Evolutionary conservation across 1,140 invertebrate genomes (phyloP).

Genomic region (Euschistus heros): DNA sequence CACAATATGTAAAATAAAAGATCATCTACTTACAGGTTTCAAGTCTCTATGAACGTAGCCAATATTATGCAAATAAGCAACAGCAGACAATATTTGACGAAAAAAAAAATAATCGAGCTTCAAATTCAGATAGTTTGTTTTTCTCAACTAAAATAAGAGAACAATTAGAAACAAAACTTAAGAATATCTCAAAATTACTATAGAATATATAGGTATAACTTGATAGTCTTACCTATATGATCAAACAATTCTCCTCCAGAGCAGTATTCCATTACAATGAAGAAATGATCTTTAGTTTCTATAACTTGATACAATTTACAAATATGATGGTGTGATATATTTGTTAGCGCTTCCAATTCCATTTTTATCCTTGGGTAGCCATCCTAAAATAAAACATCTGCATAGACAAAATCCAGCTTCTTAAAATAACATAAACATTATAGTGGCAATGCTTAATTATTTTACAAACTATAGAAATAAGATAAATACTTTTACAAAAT

Average conservation of each 20-base stretch:
- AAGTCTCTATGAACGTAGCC: conserved; percentile 73
- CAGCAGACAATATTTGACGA: conserved; percentile 64
- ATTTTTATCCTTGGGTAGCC: conserved; percentile 66
- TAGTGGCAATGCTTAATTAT: too few relatives aligned
- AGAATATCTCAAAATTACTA: background rate
- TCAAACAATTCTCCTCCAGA: conserved; percentile 76
- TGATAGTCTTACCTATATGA: conserved; percentile 38
- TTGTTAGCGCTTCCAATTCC: conserved; percentile 72
- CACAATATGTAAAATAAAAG: too few relatives aligned
- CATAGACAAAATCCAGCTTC: background rate
- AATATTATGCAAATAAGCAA: conserved; percentile 61
- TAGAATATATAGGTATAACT: background rate
- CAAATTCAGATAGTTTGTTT: conserved; percentile 54
- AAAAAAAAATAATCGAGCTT: conserved; percentile 66
- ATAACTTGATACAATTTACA: conserved; percentile 75
- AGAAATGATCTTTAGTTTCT: conserved; percentile 59
- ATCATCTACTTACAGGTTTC: conserved; percentile 59
- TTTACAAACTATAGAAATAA: too few relatives aligned
- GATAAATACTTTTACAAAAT: too few relatives aligned
- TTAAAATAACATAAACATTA: too few relatives aligned
- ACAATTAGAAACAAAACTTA: conserved; percentile 8
- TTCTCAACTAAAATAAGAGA: conserved; percentile 46
- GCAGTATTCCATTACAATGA: conserved; percentile 70
- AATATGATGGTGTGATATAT: conserved; percentile 68
- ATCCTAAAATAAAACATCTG: conserved; percentile 42